phyloP scores from a whole-genome alignment of 2,113 vertebrate genomes.

The Leucopsar rothschildi region DNA sequence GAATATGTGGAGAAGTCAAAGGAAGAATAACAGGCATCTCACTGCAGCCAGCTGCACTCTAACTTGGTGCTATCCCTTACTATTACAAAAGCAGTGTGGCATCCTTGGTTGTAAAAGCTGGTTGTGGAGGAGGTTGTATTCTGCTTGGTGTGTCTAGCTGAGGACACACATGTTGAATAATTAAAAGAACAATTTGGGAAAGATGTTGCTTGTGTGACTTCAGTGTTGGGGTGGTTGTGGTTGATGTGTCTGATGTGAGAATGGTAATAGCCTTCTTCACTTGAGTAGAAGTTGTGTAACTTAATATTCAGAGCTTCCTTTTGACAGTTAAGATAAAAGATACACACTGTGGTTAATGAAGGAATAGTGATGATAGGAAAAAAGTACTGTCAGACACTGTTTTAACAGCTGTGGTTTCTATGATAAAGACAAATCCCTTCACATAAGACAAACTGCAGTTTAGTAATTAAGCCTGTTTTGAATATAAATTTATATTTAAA shows the following conservation, averaged over 20 bases:
- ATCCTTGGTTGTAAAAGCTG: not conserved
- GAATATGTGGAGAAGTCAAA: not conserved
- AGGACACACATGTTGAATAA: accelerated
- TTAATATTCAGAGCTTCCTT: not conserved
- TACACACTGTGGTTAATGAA: not conserved
- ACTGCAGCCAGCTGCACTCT: not conserved
- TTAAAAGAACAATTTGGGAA: not conserved
- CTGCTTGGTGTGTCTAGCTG: not conserved
- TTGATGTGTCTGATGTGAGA: not conserved
- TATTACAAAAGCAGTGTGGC: not conserved
- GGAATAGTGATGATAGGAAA: not conserved
- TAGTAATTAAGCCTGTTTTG: not conserved
- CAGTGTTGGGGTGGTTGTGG: not conserved
- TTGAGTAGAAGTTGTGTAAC: not conserved
- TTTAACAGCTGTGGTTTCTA: constrained; percentile 10
- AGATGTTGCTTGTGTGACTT: not conserved
- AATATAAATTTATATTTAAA: not conserved
- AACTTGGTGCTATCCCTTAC: not conserved
- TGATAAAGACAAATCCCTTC: not conserved
- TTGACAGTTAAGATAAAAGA: not conserved
- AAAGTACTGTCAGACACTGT: not conserved
- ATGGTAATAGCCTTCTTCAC: not conserved
- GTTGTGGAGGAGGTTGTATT: not conserved
- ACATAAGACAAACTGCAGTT: not conserved
- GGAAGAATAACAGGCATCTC: not conserved